Evolutionary conservation across 1,140 invertebrate species (phyloP), one percentile per base, ranked within the genome.

Genomic region (Aculops lycopersici): DNA sequence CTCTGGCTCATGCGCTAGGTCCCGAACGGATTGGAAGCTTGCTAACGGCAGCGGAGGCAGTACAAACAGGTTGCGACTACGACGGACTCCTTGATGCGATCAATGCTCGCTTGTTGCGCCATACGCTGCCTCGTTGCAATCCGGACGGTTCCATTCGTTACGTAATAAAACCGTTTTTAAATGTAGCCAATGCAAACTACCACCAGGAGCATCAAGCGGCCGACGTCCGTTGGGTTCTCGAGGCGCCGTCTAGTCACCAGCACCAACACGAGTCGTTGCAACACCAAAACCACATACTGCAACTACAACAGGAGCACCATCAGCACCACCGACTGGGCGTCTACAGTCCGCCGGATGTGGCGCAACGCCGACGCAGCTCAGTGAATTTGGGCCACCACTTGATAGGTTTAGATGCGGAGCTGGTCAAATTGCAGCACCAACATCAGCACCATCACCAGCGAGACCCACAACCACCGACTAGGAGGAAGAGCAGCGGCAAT

Each of bases 1-100:
- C 72, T 18, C 53, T 80, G 3, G 70, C 70, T 2, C 73, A 78
- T 53, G 66, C 73, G 20, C 64, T 72, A 43, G 66, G 67, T 17
- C 55, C 66, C 16, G 52, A 52, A 31, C 52, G 53, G 36, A 44
- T 57, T 13, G 51, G 52, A 38, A 52, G 57, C 15, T 45, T 61
- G n/a, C 35, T 49, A 35, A 31, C 45, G 18, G 44, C 45, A 15
- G 54, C 60, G 18, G 51, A 57, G 43, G 53, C 54, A 35, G 52
- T 61, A 15, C 58, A 60, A 44, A 49, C 52, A 38, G 56, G 59
- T 20, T 43, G 41, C 21, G 48, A 50, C 35, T 42, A 40, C 20
- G 45, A 51, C 14, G 48, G 51, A 4, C 36, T 52, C 1, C 17
- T 49, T n/a, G 18, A 45, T 12, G 64, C 63, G 13, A 59, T 66